Evolutionary conservation across 2,888 invertebrate species (phyloP), one percentile per base, ranked within the genome.

Genomic region (Heteropelma amictum): DNA sequence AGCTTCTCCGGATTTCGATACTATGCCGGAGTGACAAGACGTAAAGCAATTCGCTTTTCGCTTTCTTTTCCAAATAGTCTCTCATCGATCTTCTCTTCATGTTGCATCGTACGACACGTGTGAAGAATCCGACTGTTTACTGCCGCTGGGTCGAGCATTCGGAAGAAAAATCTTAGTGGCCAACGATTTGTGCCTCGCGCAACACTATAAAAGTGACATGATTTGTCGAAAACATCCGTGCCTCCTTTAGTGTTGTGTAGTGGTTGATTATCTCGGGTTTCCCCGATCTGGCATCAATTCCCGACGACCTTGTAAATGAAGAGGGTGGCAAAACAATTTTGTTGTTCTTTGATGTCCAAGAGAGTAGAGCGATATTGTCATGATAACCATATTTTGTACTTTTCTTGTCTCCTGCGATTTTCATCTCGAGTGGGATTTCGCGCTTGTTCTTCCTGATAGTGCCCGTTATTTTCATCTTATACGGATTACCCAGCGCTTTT

Each of bases 151-250:
- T 81, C 77, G 35, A 80, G 45, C 64, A 81, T 79, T 17, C 75
- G 72, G 68, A 70, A 77, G 28, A 79, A 78, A 69, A 77, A 40
- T 40, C 76, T 28, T 35, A 77, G 35, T 21, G 76, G 75, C 79
- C 79, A 81, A 51, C 78, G 56, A 38, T 65, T 64, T 21, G 77
- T 75, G 56, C 47, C 64, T 23, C 72, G 30, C 17, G 61, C 26
- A 19, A 54, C 58, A 26, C 76, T 63, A 70, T 74, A 81, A 12
- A 17, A 45, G 38, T 70, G 61, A 49, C 76, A 73, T 63, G 78
- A 28, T 58, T 81, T 77, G 51, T 82, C 79, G 58, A 81, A 78
- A n/a, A 67, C 53, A 51, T 79, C 81, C 17, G 56, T 40, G 12
- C 40, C 56, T 35, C 56, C 56, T 40, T 58, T 54, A 17, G 70